phyloP scores from a whole-genome alignment of 2,797 vertebrate species.

The Melanotaenia nigrans region DNA sequence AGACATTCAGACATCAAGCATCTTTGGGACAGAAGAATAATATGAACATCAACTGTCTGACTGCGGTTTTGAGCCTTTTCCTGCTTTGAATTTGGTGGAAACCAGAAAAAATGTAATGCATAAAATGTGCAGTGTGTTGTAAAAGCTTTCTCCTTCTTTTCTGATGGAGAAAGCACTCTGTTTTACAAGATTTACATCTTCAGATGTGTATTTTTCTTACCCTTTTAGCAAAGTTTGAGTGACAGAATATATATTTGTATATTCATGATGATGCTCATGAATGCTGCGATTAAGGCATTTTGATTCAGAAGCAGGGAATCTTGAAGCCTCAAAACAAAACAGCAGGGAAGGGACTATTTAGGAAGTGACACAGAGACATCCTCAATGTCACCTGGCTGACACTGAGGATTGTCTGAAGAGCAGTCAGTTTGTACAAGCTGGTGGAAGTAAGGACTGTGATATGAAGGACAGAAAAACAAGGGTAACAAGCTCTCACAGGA shows the following conservation, averaged over 20 bases:
- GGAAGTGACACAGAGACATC: background rate
- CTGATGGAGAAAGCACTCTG: conserved; percentile 14
- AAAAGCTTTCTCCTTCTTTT: conserved; percentile 16
- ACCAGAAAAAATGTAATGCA: conserved; percentile 19
- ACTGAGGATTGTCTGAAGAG: background rate
- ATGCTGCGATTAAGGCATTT: background rate
- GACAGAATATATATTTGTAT: background rate
- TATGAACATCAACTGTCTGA: conserved; percentile 48
- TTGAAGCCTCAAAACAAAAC: background rate
- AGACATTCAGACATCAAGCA: conserved; percentile 27
- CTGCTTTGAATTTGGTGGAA: conserved; percentile 37
- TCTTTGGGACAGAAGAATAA: conserved; percentile 33
- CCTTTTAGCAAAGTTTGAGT: conserved; percentile 12
- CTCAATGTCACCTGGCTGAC: background rate
- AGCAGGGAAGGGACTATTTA: background rate
- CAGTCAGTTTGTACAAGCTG: background rate
- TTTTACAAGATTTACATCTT: conserved; percentile 24
- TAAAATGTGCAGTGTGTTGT: conserved; percentile 36
- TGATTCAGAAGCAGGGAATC: background rate
- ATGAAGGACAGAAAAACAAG: conserved; percentile 6
- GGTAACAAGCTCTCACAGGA: conserved; percentile 6
- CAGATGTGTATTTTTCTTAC: conserved; percentile 8
- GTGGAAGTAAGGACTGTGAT: background rate
- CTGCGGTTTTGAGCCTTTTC: conserved; percentile 46
- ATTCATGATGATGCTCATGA: background rate